Evolutionary conservation across 2,797 vertebrate species (phyloP), one percentile per base, ranked within the genome.

Genomic region (Notolabrus celidotus): DNA sequence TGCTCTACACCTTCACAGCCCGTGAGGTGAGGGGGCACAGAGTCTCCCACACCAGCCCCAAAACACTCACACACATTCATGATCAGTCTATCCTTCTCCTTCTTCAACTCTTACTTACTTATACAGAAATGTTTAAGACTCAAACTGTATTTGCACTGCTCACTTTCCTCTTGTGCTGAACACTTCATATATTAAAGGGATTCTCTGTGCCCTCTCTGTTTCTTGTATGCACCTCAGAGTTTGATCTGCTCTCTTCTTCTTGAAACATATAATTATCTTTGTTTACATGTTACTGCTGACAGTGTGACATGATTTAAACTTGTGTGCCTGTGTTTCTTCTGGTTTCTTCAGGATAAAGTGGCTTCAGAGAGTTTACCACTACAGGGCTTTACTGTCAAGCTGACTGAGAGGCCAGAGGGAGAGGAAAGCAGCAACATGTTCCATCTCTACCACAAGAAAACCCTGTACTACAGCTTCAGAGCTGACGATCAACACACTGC

Each of bases 371-470:
- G 95, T 85, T 92, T 99, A 57, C 97, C 97, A 80, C 92, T 99
- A 78, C 91, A 98, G 88, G 97, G 97, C 45, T 99, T 99, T 91
- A 97, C 96, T 9, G 93, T 99, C 52, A 95, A 94, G 75, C 88
- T 93, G 55, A 93, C 95, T 3, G 96, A 96, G 72, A 95, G 93
- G 71, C 94, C 95, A 1, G 96, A 96, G 53, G 94, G 94, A 72
- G 95, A 77, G 0, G 95, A 96, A 23, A 88, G 92, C 41, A 90
- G 91, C 66, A 92, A 90, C 3, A 74, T 96, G 62, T 99, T 99
- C 75, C 97, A 99, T 73, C 96, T 99, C 52, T 99, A 97, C 90
- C 97, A 99, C 92, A 99, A 98, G 92, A 97, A 97, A 88, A 97
- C 95, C 0, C 94, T 99, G 23, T 99, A 96, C 88, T 99, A 97